Conservation (phyloP, 1,140 invertebrate genomes). For the Zaprionus ornatus region DNA sequence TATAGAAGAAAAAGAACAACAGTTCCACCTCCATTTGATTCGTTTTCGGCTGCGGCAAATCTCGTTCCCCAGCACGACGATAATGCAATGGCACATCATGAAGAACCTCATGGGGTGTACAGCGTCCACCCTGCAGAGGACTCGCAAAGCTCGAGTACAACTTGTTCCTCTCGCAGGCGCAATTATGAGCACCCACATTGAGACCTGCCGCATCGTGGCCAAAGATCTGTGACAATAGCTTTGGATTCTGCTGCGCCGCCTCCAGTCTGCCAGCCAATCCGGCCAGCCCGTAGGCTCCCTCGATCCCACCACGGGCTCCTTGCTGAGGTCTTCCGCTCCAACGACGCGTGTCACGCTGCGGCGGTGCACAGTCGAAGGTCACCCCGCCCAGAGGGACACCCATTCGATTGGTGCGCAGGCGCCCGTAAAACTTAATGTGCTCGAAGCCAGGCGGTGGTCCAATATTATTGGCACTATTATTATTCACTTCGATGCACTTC, state of each 20-base stretch:
- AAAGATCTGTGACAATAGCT: conserved; percentile 21
- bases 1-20: conserved; percentile 66
- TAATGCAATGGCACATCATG: conserved; percentile 33
- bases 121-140: conserved; percentile 23
- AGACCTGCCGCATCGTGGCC: conserved; percentile 20
- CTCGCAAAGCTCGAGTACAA: conserved; percentile 42
- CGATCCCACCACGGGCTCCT: not conserved
- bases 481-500: not conserved
- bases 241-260: conserved; percentile 17
- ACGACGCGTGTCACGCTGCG: not conserved
- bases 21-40: conserved; percentile 61
- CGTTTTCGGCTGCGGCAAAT: conserved; percentile 49
- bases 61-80: not conserved
- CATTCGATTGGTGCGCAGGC: conserved; percentile 42
- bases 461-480: not conserved
- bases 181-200: conserved; percentile 9
- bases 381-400: conserved; percentile 56
- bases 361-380: conserved; percentile 27
- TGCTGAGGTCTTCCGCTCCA: not conserved
- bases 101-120: conserved; percentile 23
- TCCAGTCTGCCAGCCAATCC: conserved; percentile 45
- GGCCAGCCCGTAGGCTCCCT: conserved; percentile 46
- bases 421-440: conserved; percentile 23
- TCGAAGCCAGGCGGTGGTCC: conserved; percentile 49
- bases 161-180: conserved; percentile 11